phyloP scores from a whole-genome alignment of 2,113 vertebrate species.

The Acinonyx jubatus region DNA sequence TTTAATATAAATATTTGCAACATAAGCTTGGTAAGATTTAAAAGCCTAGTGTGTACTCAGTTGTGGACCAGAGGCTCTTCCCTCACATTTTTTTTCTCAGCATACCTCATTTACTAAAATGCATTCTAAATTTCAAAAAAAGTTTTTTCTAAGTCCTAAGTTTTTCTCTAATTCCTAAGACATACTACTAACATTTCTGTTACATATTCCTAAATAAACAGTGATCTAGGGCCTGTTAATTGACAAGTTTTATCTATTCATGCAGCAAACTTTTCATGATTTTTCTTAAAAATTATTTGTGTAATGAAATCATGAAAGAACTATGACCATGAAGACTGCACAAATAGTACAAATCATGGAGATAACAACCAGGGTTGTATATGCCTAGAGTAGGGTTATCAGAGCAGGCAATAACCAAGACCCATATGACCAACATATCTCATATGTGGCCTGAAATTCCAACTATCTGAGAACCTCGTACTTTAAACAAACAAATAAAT shows the following conservation, averaged over 20 bases:
- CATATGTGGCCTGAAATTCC: background rate
- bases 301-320: background rate
- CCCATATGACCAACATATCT: background rate
- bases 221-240: background rate
- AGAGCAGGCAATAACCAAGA: background rate
- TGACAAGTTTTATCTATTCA: slow-evolving; percentile 27
- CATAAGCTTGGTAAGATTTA: background rate
- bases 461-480: background rate
- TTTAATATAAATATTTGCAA: slow-evolving; percentile 38
- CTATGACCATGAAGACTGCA: background rate
- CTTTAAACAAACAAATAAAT: background rate
- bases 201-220: background rate
- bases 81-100: background rate
- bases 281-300: background rate
- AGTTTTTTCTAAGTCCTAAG: background rate
- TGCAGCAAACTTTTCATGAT: background rate
- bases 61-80: background rate
- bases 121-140: background rate
- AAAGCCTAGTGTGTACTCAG: background rate
- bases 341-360: background rate
- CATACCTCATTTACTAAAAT: slow-evolving; percentile 20
- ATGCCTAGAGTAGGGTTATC: background rate
- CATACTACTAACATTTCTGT: background rate
- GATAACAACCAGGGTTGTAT: background rate
- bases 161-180: background rate